Percentiles rank a stretch among this genome's conserved stretches.
These are phyloP conservation scores for Trachops cirrhosus DNA, from an alignment of 2,797 vertebrate genomes.

Conservation along the genomic window DNA sequence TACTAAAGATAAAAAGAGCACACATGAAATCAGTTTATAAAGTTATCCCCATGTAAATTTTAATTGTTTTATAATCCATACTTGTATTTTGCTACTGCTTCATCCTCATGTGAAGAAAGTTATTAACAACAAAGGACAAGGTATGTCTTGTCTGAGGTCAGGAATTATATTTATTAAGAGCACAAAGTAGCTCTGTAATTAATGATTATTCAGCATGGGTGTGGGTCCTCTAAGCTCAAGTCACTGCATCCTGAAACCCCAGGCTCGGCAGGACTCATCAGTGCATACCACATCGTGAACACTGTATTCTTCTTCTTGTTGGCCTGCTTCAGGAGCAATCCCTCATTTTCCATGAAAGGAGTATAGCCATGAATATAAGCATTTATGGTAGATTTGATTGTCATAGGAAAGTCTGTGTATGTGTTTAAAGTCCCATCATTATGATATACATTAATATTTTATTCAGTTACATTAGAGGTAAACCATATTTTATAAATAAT, in stretches of 20 bases:
- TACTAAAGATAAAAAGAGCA: neutral
- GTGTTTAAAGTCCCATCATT: constrained; percentile 11
- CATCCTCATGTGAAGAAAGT: neutral
- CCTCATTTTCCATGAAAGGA: neutral
- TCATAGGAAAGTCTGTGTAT: neutral
- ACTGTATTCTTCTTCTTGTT: neutral
- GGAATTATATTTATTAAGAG: neutral
- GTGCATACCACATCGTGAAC: too few relatives aligned
- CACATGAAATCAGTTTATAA: neutral
- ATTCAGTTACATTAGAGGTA: constrained; percentile 49
- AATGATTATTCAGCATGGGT: neutral
- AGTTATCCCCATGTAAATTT: neutral
- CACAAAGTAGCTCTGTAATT: neutral
- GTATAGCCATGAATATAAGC: neutral
- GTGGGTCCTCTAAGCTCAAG: neutral
- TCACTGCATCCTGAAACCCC: neutral
- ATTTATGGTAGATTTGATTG: constrained; percentile 16
- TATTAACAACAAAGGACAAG: neutral
- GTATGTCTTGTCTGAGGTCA: neutral
- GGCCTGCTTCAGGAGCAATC: neutral
- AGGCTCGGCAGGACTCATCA: neutral
- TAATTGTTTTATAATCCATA: neutral
- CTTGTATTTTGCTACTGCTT: neutral
- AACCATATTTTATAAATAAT: constrained; percentile 51
- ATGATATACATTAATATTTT: constrained; percentile 53